A percentile compares a stretch with the other conserved stretches of the same genome.
Evolutionary conservation across 2,888 invertebrate genomes (phyloP).

Genomic region (Crepidodera aurea): DNA sequence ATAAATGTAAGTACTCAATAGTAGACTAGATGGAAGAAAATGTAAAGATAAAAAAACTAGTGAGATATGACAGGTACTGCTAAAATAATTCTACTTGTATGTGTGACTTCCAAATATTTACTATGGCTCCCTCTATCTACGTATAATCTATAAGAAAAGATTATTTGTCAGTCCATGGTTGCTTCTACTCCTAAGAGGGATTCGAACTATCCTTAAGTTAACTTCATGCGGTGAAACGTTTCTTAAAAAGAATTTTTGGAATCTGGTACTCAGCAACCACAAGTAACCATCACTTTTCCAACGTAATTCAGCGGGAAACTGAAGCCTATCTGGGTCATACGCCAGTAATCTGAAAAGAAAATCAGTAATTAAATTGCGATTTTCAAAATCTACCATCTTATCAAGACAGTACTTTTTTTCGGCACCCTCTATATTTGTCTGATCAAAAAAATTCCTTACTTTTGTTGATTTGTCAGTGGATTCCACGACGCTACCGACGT

Average conservation of each 20-base stretch:
- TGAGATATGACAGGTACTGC: too few species aligned
- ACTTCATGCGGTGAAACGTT: constrained; percentile 72
- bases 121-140: too few species aligned
- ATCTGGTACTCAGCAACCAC: constrained; percentile 79
- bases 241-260: constrained; percentile 81
- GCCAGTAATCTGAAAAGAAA: constrained; percentile 69
- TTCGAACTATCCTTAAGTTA: constrained; percentile 77
- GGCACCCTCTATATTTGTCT: too few species aligned
- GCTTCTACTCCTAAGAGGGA: constrained; percentile 31
- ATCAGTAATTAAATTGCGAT: not conserved
- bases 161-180: constrained; percentile 36
- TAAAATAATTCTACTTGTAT: too few species aligned
- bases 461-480: constrained; percentile 75
- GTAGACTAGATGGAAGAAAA: too few species aligned
- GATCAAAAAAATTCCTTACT: constrained; percentile 65
- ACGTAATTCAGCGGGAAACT: constrained; percentile 81
- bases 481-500: constrained; percentile 85
- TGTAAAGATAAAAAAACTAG: too few species aligned
- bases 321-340: constrained; percentile 74
- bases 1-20: too few species aligned
- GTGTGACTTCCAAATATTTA: too few species aligned
- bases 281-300: constrained; percentile 74
- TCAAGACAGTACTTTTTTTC: too few species aligned
- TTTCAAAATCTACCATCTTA: too few species aligned
- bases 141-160: constrained; percentile 29